Evolutionary conservation across 2,888 invertebrate species (phyloP).

Genomic region (Anthophora plumipes): DNA sequence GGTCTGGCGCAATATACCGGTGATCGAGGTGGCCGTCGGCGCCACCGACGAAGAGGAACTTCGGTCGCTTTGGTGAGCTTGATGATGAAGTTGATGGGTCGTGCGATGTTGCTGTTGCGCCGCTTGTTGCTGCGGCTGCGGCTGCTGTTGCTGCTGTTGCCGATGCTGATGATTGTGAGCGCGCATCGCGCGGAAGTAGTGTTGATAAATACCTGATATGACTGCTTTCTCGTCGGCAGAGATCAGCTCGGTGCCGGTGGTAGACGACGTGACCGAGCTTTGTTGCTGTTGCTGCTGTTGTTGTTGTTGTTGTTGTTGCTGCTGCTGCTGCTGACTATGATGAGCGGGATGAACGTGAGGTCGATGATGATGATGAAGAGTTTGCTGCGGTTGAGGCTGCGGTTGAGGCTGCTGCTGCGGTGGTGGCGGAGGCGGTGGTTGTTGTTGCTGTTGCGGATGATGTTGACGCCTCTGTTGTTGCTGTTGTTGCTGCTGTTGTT

Average conservation of each 20-base stretch:
- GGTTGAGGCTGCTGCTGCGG: slow-evolving; percentile 50
- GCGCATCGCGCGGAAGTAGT: slow-evolving; percentile 80
- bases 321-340: slow-evolving; percentile 71
- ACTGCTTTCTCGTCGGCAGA: slow-evolving; percentile 80
- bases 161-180: slow-evolving; percentile 77
- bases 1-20: slow-evolving; percentile 64
- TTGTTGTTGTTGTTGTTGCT: slow-evolving; percentile 41
- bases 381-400: slow-evolving; percentile 56
- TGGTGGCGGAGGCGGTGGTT: slow-evolving; percentile 42
- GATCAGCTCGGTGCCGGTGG: slow-evolving; percentile 70
- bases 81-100: slow-evolving; percentile 74
- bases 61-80: slow-evolving; percentile 73
- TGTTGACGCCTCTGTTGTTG: slow-evolving; percentile 52
- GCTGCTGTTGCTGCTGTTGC: slow-evolving; percentile 72
- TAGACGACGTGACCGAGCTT: slow-evolving; percentile 62
- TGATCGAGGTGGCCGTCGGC: slow-evolving; percentile 66
- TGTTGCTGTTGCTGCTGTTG: slow-evolving; percentile 60
- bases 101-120: slow-evolving; percentile 64
- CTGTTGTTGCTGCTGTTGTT: slow-evolving; percentile 73
- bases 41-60: slow-evolving; percentile 72
- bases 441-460: slow-evolving; percentile 51
- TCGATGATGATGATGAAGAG: slow-evolving; percentile 48
- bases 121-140: slow-evolving; percentile 55
- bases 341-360: slow-evolving; percentile 51
- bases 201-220: slow-evolving; percentile 82